These are phyloP conservation scores for Amphimedon queenslandica DNA, from an alignment of 37 sponge, comb jelly and placozoan genomes.

Conservation along the genomic window DNA sequence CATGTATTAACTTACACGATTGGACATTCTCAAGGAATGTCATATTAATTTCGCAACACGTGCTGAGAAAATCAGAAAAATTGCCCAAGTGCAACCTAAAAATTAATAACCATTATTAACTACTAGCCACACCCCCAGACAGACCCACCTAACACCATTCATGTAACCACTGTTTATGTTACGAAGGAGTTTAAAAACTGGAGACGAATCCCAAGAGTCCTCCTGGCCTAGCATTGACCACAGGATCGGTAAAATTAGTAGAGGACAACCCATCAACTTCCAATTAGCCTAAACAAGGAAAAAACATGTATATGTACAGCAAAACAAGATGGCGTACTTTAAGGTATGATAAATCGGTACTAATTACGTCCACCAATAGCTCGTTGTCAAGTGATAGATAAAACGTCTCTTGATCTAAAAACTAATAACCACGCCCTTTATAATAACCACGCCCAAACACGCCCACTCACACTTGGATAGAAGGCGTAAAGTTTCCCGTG, in stretches of 20 bases:
- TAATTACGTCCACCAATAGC: constrained; percentile 72
- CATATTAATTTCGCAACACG: constrained; percentile 68
- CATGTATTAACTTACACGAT: constrained; percentile 41
- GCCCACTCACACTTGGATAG: constrained; percentile 5
- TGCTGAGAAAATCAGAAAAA: constrained; percentile 63
- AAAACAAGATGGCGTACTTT: constrained; percentile 51
- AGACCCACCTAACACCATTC: constrained; percentile 41
- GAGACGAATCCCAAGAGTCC: constrained; percentile 46
- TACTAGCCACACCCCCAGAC: too few species aligned
- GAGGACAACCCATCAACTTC: constrained; percentile 79
- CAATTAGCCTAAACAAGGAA: constrained; percentile 56
- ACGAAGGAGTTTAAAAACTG: constrained; percentile 55
- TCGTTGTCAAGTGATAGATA: constrained; percentile 78
- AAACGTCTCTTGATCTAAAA: constrained; percentile 84
- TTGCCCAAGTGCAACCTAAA: constrained; percentile 54
- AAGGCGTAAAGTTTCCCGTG: constrained; percentile 4
- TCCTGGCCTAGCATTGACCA: constrained; percentile 59
- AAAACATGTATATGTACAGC: background rate
- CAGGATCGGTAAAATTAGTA: constrained; percentile 69
- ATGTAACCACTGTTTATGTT: constrained; percentile 60
- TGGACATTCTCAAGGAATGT: constrained; percentile 46
- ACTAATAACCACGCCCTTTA: too few species aligned
- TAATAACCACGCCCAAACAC: too few species aligned
- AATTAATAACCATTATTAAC: too few species aligned
- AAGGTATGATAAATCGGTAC: constrained; percentile 78